Percentiles rank a stretch among this genome's conserved stretches.
Conservation (phyloP, 2,888 invertebrate genomes). For the Cryptophagus acutangulus region DNA sequence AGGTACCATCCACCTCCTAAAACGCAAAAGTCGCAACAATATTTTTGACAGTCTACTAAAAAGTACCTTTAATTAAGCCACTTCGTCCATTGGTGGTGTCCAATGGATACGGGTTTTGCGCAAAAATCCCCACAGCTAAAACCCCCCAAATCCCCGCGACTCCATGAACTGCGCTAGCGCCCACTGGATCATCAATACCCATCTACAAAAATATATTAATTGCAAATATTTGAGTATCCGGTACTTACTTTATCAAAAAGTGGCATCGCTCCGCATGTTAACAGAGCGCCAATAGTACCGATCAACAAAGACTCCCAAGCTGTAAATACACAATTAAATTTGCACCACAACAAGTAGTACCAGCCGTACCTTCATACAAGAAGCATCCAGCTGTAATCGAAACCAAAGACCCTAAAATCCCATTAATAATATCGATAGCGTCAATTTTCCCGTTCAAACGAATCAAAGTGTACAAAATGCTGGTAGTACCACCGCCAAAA, state of each 20-base stretch:
- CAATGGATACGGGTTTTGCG: conserved; percentile 76
- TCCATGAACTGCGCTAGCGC: conserved; percentile 86
- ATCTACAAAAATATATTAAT: conserved; percentile 42
- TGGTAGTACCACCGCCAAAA: conserved; percentile 80
- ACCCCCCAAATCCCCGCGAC: conserved; percentile 72
- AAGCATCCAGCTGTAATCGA: conserved; percentile 86
- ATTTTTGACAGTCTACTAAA: no score
- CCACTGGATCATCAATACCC: conserved; percentile 85
- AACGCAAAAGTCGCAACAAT: no score
- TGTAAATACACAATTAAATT: conserved; percentile 17
- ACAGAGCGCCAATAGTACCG: conserved; percentile 71
- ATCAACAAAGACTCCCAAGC: conserved; percentile 84
- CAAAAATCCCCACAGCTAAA: conserved; percentile 82
- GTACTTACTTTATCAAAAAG: conserved; percentile 61
- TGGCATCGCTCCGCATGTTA: conserved; percentile 68
- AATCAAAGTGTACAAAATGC: conserved; percentile 60
- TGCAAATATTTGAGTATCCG: neutral
- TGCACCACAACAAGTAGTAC: neutral
- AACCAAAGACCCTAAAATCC: conserved; percentile 81
- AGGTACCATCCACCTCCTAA: conserved; percentile 83
- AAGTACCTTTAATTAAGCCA: conserved; percentile 67
- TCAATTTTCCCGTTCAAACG: conserved; percentile 68
- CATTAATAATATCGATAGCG: conserved; percentile 82
- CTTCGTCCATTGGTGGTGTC: conserved; percentile 72
- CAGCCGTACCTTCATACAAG: conserved; percentile 57